Base-by-base conservation (phyloP, 1,140 invertebrate species). In the Sipha flava region DNA sequence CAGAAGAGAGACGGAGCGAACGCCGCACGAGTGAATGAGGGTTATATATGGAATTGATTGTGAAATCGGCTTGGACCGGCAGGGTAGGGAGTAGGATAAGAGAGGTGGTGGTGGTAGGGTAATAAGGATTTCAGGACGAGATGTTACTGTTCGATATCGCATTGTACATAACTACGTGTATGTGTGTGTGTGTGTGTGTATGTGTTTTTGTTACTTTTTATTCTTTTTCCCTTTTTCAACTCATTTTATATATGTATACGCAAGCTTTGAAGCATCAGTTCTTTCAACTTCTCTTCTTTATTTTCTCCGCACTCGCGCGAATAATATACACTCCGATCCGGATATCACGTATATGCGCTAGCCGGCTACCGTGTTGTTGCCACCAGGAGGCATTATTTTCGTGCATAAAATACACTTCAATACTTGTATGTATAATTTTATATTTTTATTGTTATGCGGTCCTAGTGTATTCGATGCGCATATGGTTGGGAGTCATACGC, bases 111-210 rank as follows among this genome's bases (percentile, higher is more conserved):
- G 45, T 9, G 31, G 21, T 29, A 29, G 47, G 47, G 70, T 73
- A 73, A 73, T 73, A 73, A 73, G 70, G 70, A 73, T 73, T 73
- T 73, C 29, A 21, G 26, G 70, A 73, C 70, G 47, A 73, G 47
- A 73, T 73, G 70, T 73, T 52, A 29, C 45, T 34, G 47, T 73
- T 73, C 70, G 70, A 73, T 52, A 73, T 73, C 40, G 21, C 29
- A 21, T 37, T 26, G 21, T 45, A 73, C 16, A n/a, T 10, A 52
- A 52, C 14, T 52, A n/a, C n/a, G 18, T 18, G 49, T 52, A 14
- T 47, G 26, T 31, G 21, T 37, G 14, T 34, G n/a, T 4, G 12
- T 66, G 31, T 40, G 10, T 21, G 16, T 18, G 34, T 26, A 21
- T 23, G n/a, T 66, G n/a, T 73, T 73, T 73, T 73, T 7, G 29